These are phyloP conservation scores for Diabrotica balteata DNA, from an alignment of 2,888 invertebrate species.

Conservation along the genomic window DNA sequence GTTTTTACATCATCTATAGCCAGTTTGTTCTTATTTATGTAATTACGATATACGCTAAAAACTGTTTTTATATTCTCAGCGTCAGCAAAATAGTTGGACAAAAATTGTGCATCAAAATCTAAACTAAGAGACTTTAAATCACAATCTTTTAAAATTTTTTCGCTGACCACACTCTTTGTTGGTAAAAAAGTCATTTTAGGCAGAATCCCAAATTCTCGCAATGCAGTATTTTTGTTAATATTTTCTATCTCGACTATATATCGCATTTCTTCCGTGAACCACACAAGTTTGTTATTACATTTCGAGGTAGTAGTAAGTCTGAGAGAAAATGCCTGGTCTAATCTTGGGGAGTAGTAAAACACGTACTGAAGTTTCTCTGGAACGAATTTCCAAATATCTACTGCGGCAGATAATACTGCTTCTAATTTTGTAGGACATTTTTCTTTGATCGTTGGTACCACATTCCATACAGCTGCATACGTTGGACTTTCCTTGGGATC, in stretches of 20 bases:
- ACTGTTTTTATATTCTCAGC: not conserved
- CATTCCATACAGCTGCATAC: conserved; percentile 5
- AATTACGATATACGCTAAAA: no score
- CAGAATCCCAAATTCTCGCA: not conserved
- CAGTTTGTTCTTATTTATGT: no score
- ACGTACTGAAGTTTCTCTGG: not conserved
- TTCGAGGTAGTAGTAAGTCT: not conserved
- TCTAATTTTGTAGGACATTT: not conserved
- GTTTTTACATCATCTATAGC: no score
- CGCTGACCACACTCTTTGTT: conserved; percentile 3
- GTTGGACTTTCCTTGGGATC: not conserved
- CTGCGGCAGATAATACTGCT: not conserved
- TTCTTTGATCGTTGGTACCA: not conserved
- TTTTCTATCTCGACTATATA: conserved; percentile 1
- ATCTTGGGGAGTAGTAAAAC: not conserved
- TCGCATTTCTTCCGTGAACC: conserved; percentile 3
- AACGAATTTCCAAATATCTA: conserved; percentile 1
- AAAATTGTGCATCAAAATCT: not conserved
- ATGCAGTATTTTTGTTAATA: not conserved
- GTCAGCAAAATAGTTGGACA: not conserved
- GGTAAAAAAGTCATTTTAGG: conserved; percentile 1
- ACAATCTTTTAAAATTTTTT: conserved; percentile 2
- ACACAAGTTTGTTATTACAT: conserved; percentile 5
- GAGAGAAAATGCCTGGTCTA: not conserved
- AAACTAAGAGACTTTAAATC: not conserved